Percentiles rank a stretch among this genome's conserved stretches.
phyloP scores from a whole-genome alignment of 1,140 invertebrate genomes.

The Atta colombica region DNA sequence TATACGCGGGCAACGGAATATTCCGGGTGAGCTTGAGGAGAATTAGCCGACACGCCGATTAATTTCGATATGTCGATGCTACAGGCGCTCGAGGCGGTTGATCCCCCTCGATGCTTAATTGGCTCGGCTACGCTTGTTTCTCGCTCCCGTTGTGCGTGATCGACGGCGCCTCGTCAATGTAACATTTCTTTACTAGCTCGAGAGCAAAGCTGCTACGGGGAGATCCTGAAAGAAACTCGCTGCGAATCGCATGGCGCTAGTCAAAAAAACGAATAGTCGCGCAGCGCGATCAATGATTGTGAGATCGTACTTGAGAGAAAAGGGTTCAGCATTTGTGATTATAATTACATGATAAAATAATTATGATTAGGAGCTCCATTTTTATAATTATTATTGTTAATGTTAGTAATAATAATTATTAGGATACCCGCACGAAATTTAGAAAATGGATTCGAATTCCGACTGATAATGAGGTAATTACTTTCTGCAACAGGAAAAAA shows the following conservation, averaged over 20 bases:
- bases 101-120: constrained; percentile 68
- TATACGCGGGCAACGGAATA: neutral
- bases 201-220: neutral
- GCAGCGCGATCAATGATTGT: neutral
- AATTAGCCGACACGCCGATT: constrained; percentile 68
- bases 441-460: no score
- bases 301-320: no score
- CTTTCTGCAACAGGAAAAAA: no score
- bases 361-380: no score
- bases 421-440: no score
- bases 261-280: neutral
- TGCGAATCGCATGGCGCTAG: neutral
- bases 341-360: no score
- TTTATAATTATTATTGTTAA: no score
- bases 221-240: neutral
- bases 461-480: no score
- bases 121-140: constrained; percentile 69
- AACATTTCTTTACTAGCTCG: constrained; percentile 15
- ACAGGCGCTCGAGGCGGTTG: constrained; percentile 7
- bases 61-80: constrained; percentile 68
- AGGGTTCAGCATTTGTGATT: no score
- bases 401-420: no score
- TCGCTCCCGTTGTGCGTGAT: constrained; percentile 67
- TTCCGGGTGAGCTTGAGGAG: constrained; percentile 32
- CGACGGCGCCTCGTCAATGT: constrained; percentile 50